These are phyloP conservation scores for Halictus quadricinctus DNA, from an alignment of 2,888 invertebrate genomes.

Conservation along the genomic window DNA sequence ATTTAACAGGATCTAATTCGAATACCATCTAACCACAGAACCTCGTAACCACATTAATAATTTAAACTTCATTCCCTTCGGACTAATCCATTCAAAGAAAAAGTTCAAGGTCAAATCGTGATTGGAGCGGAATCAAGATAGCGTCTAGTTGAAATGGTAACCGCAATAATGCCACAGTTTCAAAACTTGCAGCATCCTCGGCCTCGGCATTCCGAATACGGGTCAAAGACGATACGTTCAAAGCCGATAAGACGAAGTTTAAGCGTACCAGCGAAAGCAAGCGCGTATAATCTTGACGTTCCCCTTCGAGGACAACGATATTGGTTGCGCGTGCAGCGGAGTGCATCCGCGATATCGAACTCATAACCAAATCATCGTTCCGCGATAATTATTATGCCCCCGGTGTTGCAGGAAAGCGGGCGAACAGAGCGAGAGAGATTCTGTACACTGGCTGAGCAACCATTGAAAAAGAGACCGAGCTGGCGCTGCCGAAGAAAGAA, in stretches of 20 bases:
- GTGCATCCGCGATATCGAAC: constrained; percentile 48
- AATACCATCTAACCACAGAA: not conserved
- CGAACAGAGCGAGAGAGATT: not conserved
- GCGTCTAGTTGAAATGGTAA: constrained; percentile 15
- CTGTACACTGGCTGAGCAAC: constrained; percentile 29
- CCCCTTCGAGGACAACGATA: constrained; percentile 31
- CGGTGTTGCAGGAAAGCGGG: constrained; percentile 29
- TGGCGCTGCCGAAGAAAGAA: constrained; percentile 43
- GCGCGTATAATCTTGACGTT: constrained; percentile 10
- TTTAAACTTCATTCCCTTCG: not conserved
- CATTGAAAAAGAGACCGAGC: constrained; percentile 48
- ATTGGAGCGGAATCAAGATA: not conserved
- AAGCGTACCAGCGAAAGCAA: constrained; percentile 18
- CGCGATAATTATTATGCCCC: constrained; percentile 60
- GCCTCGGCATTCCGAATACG: constrained; percentile 27
- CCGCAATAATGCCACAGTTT: constrained; percentile 29
- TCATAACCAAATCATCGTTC: constrained; percentile 41
- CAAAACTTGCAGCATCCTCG: constrained; percentile 22
- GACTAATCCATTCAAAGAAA: not conserved
- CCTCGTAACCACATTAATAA: not conserved
- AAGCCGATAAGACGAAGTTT: constrained; percentile 54
- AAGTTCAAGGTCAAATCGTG: constrained; percentile 13
- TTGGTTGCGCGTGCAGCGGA: constrained; percentile 38
- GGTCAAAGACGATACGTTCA: constrained; percentile 46
- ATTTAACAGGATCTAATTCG: not conserved